Percentiles rank a stretch among this genome's conserved stretches.
Conservation (phyloP, 2,797 vertebrate genomes). For the Lepilemur ruficaudatus region DNA sequence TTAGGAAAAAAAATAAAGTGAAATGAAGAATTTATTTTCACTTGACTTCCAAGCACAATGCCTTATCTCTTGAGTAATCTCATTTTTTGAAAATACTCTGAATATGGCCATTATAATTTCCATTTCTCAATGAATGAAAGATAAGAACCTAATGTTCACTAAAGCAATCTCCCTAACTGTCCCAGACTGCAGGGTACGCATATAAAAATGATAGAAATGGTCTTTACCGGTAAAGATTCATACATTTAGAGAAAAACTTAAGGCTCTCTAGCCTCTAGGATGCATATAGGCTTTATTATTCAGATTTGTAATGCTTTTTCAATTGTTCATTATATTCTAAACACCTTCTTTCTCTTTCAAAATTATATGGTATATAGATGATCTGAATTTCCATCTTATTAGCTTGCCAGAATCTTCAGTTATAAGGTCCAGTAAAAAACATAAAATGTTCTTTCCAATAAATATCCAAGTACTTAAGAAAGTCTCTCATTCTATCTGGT, state of each 20-base stretch:
- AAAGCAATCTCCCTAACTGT: not conserved
- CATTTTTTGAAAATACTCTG: not conserved
- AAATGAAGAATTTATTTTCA: not conserved
- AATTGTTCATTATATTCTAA: not conserved
- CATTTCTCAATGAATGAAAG: not conserved
- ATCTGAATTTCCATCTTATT: not conserved
- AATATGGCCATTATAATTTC: not conserved
- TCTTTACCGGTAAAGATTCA: not conserved
- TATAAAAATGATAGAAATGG: not conserved
- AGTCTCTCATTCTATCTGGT: not conserved
- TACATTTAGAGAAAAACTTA: not conserved
- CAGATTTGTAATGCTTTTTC: not conserved
- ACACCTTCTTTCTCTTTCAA: not conserved
- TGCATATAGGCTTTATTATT: not conserved
- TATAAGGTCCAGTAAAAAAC: not conserved
- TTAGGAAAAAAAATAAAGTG: not conserved
- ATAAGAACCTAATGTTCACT: not conserved
- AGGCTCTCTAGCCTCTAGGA: not conserved
- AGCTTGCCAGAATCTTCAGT: not conserved
- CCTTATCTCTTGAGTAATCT: not conserved
- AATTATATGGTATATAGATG: not conserved
- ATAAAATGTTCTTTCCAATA: not conserved
- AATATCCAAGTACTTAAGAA: not conserved
- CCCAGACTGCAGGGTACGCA: not conserved
- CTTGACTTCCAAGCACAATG: not conserved